A percentile compares a stretch with the other conserved stretches of the same genome.
phyloP scores from a whole-genome alignment of 2,888 invertebrate genomes.

The Aquatica leii region DNA sequence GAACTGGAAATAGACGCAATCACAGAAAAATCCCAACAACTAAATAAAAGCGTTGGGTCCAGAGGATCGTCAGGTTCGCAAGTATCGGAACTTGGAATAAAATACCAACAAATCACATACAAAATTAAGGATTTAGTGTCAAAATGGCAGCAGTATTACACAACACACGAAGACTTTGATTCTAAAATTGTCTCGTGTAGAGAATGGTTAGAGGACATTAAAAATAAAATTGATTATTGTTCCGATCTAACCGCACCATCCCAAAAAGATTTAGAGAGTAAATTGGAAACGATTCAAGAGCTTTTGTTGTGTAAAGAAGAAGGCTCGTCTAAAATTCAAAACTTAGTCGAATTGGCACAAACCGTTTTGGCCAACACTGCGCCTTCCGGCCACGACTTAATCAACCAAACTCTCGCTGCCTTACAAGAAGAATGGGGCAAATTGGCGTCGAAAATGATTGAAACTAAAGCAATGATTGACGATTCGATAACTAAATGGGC shows the following conservation, averaged over 20 bases:
- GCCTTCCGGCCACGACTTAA: conserved; percentile 84
- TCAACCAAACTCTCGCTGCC: conserved; percentile 82
- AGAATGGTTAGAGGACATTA: conserved; percentile 84
- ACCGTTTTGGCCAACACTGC: conserved; percentile 91
- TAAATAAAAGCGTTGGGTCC: conserved; percentile 78
- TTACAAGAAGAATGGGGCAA: conserved; percentile 92
- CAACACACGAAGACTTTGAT: conserved; percentile 87
- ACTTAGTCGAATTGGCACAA: conserved; percentile 90
- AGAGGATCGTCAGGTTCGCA: conserved; percentile 78
- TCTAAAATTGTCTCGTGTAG: conserved; percentile 80
- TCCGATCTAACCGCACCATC: conserved; percentile 82
- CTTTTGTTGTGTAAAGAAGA: conserved; percentile 91
- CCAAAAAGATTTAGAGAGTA: conserved; percentile 86
- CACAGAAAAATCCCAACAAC: conserved; percentile 87
- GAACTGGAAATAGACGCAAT: conserved; percentile 93
- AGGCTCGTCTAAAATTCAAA: conserved; percentile 88
- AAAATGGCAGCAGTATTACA: conserved; percentile 93
- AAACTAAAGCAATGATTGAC: conserved; percentile 86
- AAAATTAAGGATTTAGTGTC: conserved; percentile 90
- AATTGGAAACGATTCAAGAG: conserved; percentile 85
- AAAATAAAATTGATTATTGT: conserved; percentile 86
- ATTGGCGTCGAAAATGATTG: conserved; percentile 86
- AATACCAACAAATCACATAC: conserved; percentile 89
- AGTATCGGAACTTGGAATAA: conserved; percentile 88
- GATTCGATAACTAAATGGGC: conserved; percentile 93